Percentiles rank a stretch among this genome's conserved stretches.
Evolutionary conservation across 2,888 invertebrate genomes (phyloP).

Genomic region (Drosophila buzzatii): DNA sequence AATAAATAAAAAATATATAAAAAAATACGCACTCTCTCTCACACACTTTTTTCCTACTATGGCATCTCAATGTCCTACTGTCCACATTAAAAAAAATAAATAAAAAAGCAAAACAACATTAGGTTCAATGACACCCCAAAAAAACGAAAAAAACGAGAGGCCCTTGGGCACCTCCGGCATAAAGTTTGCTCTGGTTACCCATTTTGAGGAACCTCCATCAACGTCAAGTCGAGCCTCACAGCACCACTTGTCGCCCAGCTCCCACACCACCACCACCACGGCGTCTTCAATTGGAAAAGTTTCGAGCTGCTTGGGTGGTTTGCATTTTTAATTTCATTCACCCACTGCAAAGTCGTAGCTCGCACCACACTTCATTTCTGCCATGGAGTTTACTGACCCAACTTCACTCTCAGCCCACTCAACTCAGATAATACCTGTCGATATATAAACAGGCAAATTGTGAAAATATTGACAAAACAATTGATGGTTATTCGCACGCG

Average conservation of each 20-base stretch:
- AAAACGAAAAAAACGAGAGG: slow-evolving; percentile 33
- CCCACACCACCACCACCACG: no score
- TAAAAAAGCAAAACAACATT: slow-evolving; percentile 64
- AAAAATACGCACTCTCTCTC: slow-evolving; percentile 41
- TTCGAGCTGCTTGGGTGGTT: slow-evolving; percentile 39
- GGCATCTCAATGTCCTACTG: slow-evolving; percentile 30
- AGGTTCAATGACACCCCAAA: slow-evolving; percentile 74
- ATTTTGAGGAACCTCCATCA: slow-evolving; percentile 66
- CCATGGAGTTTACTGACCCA: slow-evolving; percentile 55
- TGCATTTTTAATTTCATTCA: slow-evolving; percentile 47
- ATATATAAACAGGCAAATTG: slow-evolving; percentile 64
- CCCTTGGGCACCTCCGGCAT: slow-evolving; percentile 34
- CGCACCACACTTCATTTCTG: slow-evolving; percentile 30
- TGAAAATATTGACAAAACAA: slow-evolving; percentile 80
- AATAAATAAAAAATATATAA: slow-evolving; percentile 68
- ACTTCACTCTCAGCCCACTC: background rate
- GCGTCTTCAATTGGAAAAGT: slow-evolving; percentile 70
- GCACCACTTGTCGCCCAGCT: background rate
- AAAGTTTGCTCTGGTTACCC: slow-evolving; percentile 30
- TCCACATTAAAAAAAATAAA: slow-evolving; percentile 40
- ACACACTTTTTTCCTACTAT: background rate
- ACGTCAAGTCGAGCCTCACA: slow-evolving; percentile 56
- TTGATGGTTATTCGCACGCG: slow-evolving; percentile 67
- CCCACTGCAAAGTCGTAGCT: background rate
- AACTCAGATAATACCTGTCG: slow-evolving; percentile 53